Base-by-base conservation (phyloP, 1,140 invertebrate genomes). In the Eupristina koningsbergeri region DNA sequence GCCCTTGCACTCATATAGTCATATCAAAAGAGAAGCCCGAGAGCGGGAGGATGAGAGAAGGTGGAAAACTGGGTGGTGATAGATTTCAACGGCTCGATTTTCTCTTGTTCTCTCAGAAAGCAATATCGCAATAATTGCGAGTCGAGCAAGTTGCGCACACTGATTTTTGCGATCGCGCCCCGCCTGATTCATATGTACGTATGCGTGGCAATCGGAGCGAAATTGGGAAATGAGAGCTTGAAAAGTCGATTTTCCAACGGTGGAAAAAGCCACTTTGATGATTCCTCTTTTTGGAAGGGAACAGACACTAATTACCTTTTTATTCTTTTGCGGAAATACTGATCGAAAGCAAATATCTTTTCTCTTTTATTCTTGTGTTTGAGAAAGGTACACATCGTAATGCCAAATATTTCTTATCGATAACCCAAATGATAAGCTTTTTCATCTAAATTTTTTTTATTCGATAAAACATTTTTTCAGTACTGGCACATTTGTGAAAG, bases 101-200 rank as follows among this genome's bases (percentile, higher is more conserved):
- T 74, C 80, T 41, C 41, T 75, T 63, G 76, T 86, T 88, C 88
- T 88, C 88, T 87, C 89, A 89, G 88, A 88, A 89, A 90, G 89
- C 90, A 91, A 91, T 91, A 91, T 91, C 90, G 87, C 86, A 86
- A 89, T 89, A 88, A 89, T 89, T 89, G 86, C 88, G 84, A 85
- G 84, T 88, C 85, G 86, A 86, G 85, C 84, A 63, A 83, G 71
- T 86, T 83, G 85, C 84, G 85, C 75, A 69, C 76, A 71, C 78
- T 86, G 85, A 87, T 88, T 87, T 86, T 84, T 45, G 26, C 61
- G 39, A 22, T 15, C 76, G 45, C 74, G 47, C n/a, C 47, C 67
- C 61, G 29, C 17, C 80, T 74, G 36, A 81, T 75, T 53, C 41
- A 64, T 75, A 75, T 75, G 80, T 81, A 75, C 69, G 39, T 63